Conservation (phyloP, 2,113 vertebrate species). For the Halichoeres trimaculatus region DNA sequence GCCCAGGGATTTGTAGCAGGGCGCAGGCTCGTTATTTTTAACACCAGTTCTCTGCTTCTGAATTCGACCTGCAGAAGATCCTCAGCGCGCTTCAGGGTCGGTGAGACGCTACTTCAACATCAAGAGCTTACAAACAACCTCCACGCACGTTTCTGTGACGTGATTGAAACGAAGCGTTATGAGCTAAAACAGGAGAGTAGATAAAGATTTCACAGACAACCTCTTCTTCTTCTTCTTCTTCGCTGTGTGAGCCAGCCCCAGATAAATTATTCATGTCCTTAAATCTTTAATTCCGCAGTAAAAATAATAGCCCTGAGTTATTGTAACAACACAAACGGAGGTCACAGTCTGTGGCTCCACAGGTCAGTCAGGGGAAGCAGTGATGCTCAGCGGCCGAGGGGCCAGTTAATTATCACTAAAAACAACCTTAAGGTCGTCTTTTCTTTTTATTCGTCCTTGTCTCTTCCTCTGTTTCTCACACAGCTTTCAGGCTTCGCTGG, state of each 20-base stretch:
- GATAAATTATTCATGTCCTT: not conserved
- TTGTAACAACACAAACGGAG: not conserved
- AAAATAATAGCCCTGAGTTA: not conserved
- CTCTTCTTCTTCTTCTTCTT: not conserved
- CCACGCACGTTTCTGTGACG: not conserved
- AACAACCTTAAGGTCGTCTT: not conserved
- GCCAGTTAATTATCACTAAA: not conserved
- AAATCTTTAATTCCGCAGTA: not conserved
- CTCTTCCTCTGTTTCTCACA: not conserved
- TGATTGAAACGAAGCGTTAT: not conserved
- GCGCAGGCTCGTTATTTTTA: constrained; percentile 27
- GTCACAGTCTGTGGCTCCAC: not conserved
- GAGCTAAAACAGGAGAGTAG: not conserved
- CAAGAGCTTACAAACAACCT: constrained; percentile 32
- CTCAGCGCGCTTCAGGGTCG: constrained; percentile 6
- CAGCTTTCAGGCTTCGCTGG: not conserved
- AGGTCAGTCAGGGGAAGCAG: not conserved
- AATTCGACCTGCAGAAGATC: constrained; percentile 9
- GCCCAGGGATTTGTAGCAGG: constrained; percentile 26
- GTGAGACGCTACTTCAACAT: constrained; percentile 40
- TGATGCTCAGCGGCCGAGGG: not conserved
- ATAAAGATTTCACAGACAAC: not conserved
- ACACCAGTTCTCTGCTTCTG: constrained; percentile 29
- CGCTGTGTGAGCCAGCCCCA: not conserved
- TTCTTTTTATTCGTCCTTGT: constrained; percentile 6